Percentiles rank a stretch among this genome's conserved stretches.
Evolutionary conservation across 1,140 invertebrate species (phyloP).

Genomic region (Heliconius himera): DNA sequence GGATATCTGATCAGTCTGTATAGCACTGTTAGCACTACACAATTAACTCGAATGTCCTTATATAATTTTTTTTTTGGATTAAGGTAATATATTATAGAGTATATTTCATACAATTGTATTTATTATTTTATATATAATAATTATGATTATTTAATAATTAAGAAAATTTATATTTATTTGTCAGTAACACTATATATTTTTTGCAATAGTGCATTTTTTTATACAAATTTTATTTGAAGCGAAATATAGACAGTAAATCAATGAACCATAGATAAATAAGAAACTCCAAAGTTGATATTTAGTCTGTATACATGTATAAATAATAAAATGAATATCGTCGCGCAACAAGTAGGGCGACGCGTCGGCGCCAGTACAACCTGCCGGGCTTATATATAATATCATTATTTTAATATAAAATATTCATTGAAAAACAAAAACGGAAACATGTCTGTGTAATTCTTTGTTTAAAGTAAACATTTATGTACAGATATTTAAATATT

Average conservation of each 20-base stretch:
- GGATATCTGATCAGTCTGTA: constrained; percentile 9
- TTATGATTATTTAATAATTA: too few relatives aligned
- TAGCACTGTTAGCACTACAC: background rate
- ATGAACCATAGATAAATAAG: constrained; percentile 4
- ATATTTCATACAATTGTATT: background rate
- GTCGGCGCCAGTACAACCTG: constrained; percentile 52
- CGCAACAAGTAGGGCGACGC: constrained; percentile 70
- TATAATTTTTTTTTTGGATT: background rate
- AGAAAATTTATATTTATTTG: too few relatives aligned
- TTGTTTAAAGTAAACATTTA: background rate
- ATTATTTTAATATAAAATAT: background rate
- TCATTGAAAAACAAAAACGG: background rate
- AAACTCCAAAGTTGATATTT: constrained; percentile 52
- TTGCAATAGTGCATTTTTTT: background rate
- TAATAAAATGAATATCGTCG: constrained; percentile 52
- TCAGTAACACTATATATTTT: too few relatives aligned
- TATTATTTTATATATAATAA: too few relatives aligned
- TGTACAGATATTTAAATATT: background rate
- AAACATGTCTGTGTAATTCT: background rate
- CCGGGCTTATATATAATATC: background rate
- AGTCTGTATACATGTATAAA: constrained; percentile 48
- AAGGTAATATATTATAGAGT: background rate
- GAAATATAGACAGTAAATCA: background rate
- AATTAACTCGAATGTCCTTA: background rate
- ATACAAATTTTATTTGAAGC: background rate